Evolutionary conservation across 2,797 vertebrate genomes (phyloP).

Genomic region (Luscinia megarhynchos): DNA sequence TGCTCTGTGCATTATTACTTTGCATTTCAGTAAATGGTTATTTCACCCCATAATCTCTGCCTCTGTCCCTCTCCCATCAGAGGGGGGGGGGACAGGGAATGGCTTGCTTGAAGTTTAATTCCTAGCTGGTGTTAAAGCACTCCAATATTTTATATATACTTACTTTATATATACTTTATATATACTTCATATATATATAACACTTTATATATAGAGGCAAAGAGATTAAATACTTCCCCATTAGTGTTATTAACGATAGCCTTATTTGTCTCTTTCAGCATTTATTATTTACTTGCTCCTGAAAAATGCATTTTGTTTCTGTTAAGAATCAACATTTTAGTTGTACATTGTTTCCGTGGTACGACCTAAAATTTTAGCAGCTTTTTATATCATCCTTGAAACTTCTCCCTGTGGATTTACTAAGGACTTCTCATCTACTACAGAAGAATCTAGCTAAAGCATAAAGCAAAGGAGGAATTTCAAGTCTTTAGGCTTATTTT

Average conservation of each 20-base stretch:
- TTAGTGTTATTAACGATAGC: background rate
- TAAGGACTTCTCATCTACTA: background rate
- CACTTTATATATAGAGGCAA: background rate
- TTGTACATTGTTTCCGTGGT: background rate
- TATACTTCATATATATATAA: background rate
- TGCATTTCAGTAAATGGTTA: background rate
- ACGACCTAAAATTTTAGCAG: background rate
- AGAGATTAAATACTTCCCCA: background rate
- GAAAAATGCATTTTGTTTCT: background rate
- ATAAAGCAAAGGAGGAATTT: background rate
- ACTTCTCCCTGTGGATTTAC: background rate
- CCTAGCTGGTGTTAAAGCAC: background rate
- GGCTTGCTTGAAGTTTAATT: background rate
- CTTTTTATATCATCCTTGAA: background rate
- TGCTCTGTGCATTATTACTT: background rate
- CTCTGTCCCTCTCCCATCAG: background rate
- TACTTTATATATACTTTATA: background rate
- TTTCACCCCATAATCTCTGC: background rate
- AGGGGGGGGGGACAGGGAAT: accelerated
- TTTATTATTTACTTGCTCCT: background rate
- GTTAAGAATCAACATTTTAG: background rate
- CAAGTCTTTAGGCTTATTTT: background rate
- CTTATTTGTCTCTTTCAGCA: background rate
- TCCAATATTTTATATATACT: background rate
- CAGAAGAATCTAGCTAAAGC: background rate